phyloP scores from a whole-genome alignment of 2,113 vertebrate species.

The Dinomys branickii region DNA sequence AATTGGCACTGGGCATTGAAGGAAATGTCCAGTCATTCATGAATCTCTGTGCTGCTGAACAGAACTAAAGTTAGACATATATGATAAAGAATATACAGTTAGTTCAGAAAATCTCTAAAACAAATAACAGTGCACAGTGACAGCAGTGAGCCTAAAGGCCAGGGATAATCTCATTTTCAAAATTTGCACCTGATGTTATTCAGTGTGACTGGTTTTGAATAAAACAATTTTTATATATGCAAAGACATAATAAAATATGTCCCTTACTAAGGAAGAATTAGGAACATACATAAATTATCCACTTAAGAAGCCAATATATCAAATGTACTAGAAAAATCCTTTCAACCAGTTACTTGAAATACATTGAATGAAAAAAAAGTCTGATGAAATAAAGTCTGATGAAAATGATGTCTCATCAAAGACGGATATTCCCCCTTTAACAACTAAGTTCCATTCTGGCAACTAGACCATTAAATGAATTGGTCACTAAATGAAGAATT shows the following conservation, averaged over 20 bases:
- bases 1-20: neutral
- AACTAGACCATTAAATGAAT: neutral
- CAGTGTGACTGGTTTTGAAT: neutral
- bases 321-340: neutral
- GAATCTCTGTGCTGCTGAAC: neutral
- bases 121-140: neutral
- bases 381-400: neutral
- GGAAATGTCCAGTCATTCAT: neutral
- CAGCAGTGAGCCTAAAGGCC: neutral
- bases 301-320: neutral
- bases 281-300: neutral
- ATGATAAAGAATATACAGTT: neutral
- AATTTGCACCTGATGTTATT: neutral
- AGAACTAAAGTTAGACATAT: neutral
- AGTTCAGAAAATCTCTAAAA: neutral
- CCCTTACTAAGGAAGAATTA: neutral
- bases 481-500: neutral
- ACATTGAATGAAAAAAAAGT: neutral
- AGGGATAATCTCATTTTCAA: neutral
- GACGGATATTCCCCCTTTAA: neutral
- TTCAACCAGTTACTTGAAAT: neutral
- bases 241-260: neutral
- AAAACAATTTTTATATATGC: neutral
- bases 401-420: neutral
- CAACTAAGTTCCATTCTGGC: neutral